These are phyloP conservation scores for Ormia ochracea DNA, from an alignment of 2,888 invertebrate species.

Conservation along the genomic window DNA sequence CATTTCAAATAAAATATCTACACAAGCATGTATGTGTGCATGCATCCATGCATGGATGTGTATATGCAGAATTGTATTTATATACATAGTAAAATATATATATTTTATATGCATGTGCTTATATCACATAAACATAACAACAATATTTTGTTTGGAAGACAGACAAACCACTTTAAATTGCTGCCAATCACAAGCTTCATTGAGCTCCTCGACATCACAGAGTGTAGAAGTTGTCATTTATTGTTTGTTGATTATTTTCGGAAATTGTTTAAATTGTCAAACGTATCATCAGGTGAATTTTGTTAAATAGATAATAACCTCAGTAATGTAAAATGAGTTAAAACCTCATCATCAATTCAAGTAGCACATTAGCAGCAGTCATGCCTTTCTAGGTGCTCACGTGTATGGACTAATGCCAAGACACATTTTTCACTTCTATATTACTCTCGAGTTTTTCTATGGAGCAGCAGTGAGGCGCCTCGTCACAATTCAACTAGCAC, in stretches of 20 bases:
- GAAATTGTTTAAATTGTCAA: slow-evolving; percentile 50
- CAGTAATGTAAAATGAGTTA: slow-evolving; percentile 31
- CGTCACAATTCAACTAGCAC: too few relatives aligned
- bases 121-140: slow-evolving; percentile 18
- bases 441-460: too few relatives aligned
- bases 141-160: slow-evolving; percentile 35
- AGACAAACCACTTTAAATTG: slow-evolving; percentile 45
- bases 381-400: too few relatives aligned
- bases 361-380: not conserved
- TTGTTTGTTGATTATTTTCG: slow-evolving; percentile 53
- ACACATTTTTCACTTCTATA: too few relatives aligned
- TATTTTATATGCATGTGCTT: not conserved
- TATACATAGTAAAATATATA: too few relatives aligned
- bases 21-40: not conserved
- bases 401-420: too few relatives aligned
- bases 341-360: not conserved
- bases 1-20: not conserved
- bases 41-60: too few relatives aligned
- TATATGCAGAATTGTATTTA: too few relatives aligned
- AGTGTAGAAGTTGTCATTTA: slow-evolving; percentile 45
- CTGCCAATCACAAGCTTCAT: slow-evolving; percentile 56
- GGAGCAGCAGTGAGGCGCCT: too few relatives aligned
- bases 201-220: slow-evolving; percentile 52
- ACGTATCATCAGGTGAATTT: slow-evolving; percentile 49
- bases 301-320: slow-evolving; percentile 22